phyloP scores from a whole-genome alignment of 2,113 vertebrate genomes.

The Aegotheles bennettii region DNA sequence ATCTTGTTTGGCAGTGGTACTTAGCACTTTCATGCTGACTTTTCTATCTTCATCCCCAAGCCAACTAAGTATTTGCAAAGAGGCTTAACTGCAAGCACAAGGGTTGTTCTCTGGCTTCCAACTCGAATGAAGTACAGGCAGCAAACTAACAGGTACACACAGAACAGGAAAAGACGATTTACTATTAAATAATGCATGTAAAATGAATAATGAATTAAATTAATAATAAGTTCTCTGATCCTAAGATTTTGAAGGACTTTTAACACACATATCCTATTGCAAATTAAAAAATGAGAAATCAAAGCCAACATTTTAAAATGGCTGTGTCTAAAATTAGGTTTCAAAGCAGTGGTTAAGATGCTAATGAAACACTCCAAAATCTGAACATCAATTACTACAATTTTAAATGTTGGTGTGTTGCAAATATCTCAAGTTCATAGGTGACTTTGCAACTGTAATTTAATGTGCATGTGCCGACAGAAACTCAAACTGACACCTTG shows the following conservation, averaged over 20 bases:
- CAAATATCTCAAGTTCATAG: neutral
- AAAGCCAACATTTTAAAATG: neutral
- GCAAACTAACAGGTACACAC: neutral
- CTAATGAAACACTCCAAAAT: constrained; percentile 38
- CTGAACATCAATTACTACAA: constrained; percentile 20
- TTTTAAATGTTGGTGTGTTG: neutral
- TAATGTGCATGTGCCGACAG: neutral
- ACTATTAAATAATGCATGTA: neutral
- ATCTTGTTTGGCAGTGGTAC: neutral
- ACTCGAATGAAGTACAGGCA: neutral
- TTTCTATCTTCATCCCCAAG: neutral
- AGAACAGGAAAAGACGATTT: neutral
- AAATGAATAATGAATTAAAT: neutral
- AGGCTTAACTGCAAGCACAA: neutral
- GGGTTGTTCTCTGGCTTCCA: neutral
- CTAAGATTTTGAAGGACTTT: neutral
- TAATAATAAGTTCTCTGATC: neutral
- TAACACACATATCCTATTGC: neutral
- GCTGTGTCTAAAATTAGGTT: constrained; percentile 5
- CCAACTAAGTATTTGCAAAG: neutral
- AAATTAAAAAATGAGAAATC: constrained; percentile 4
- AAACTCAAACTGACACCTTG: neutral
- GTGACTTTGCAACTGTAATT: neutral
- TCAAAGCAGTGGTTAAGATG: neutral
- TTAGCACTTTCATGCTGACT: neutral